Percentiles rank a stretch among this genome's conserved stretches.
Evolutionary conservation across 2,797 vertebrate species (phyloP).

Genomic region (Eulemur rubriventer): DNA sequence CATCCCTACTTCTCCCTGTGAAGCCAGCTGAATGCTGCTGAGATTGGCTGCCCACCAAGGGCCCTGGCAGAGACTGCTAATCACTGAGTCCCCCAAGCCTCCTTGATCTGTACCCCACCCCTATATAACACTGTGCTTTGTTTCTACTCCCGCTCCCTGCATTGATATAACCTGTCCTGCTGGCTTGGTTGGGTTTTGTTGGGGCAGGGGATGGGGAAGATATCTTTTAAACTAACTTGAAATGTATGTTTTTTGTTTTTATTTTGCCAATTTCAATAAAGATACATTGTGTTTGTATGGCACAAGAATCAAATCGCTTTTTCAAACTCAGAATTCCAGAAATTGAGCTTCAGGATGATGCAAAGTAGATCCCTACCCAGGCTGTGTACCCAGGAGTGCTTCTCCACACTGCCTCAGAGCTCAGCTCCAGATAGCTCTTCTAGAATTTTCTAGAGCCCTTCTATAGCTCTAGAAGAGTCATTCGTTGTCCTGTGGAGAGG

Average conservation of each 20-base stretch:
- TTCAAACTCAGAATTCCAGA: not conserved
- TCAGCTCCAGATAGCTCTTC: not conserved
- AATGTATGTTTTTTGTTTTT: constrained; percentile 58
- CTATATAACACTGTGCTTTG: not conserved
- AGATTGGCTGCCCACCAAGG: not conserved
- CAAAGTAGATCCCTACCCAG: not conserved
- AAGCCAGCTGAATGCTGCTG: constrained; percentile 24
- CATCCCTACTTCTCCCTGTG: not conserved
- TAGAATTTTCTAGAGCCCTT: not conserved
- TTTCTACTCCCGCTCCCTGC: not conserved
- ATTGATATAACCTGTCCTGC: constrained; percentile 37
- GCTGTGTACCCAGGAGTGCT: not conserved
- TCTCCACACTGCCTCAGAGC: not conserved
- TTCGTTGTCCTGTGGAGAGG: not conserved
- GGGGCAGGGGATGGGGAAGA: not conserved
- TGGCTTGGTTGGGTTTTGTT: constrained; percentile 60
- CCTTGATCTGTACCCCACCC: not conserved
- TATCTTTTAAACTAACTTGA: constrained; percentile 67
- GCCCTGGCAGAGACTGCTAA: not conserved
- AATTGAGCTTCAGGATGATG: not conserved
- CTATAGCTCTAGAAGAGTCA: not conserved
- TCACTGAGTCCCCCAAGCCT: not conserved
- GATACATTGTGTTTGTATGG: constrained; percentile 28
- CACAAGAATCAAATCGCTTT: not conserved
- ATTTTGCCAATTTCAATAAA: constrained; percentile 74